Conservation (phyloP, 2,888 invertebrate genomes). For the Cheilosia grossa region DNA sequence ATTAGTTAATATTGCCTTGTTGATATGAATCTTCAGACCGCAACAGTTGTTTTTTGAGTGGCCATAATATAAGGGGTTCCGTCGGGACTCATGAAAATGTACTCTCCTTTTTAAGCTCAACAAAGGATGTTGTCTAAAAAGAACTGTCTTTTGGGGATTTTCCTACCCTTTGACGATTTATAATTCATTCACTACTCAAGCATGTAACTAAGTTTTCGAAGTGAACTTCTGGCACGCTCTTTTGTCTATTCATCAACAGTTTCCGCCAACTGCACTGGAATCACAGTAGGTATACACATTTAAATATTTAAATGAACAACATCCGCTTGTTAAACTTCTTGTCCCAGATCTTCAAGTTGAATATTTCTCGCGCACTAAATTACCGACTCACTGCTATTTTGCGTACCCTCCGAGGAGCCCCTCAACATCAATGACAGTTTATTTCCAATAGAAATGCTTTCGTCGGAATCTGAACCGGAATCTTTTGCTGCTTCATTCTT, state of each 20-base stretch:
- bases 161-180: no score
- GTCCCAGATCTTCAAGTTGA: constrained; percentile 23
- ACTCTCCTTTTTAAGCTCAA: no score
- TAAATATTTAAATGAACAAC: constrained; percentile 10
- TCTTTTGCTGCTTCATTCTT: constrained; percentile 9
- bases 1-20: no score
- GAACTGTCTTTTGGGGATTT: no score
- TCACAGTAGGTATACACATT: background rate
- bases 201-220: no score
- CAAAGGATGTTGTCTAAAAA: no score
- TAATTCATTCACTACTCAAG: no score
- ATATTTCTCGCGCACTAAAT: constrained; percentile 35
- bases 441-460: constrained; percentile 60
- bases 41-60: no score
- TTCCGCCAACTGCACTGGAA: background rate
- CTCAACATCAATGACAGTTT: constrained; percentile 50
- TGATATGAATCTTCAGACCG: no score
- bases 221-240: no score
- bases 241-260: constrained; percentile 5
- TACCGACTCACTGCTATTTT: constrained; percentile 14
- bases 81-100: no score
- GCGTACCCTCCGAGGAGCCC: constrained; percentile 20
- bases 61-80: no score
- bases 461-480: constrained; percentile 11
- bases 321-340: constrained; percentile 17